Evolutionary conservation across 2,797 vertebrate genomes (phyloP), one percentile per base, ranked within the genome.

Genomic region (Catostomus latipinnis): DNA sequence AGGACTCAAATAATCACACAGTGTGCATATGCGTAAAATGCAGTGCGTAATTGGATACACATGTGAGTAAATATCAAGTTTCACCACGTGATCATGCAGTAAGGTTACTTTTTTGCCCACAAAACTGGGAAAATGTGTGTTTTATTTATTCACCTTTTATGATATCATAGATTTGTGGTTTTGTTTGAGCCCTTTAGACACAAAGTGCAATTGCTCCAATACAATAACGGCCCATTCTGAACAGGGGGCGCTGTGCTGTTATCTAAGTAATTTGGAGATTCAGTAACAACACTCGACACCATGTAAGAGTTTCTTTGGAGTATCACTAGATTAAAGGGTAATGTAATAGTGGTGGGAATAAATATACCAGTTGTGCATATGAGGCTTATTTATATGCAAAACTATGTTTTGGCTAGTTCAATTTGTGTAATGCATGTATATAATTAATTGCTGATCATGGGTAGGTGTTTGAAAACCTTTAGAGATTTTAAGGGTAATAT

Each of bases 221-320:
- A 52, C 8, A 78, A 43, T 66, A 66, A 73, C 50, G 10, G 13
- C 46, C 50, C 61, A 52, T 34, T n/a, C 11, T 43, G 70, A 58
- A 75, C 70, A 82, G 80, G 80, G 82, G 85, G 82, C 80, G 74
- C 74, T 82, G 70, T 86, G 70, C 50, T 73, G 48, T 73, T 50
- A 71, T 72, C 49, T 43, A 56, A 46, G 18, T 53, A 10, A 48
- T 53, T 61, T 16, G 46, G 16, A 68, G 9, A 8, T 22, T 66
- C 74, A 16, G 60, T 13, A 7, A 70, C 50, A 49, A 8, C 48
- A 68, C 52, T 49, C 12, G 6, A n/a, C 12, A 76, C 61, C 34
- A 13, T 54, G 8, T 18, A n/a, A 6, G 18, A 7, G 18, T 43
- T 62, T 16, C 52, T 34, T 3, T 34, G 34, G 34, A 34, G 34